Evolutionary conservation across 1,140 invertebrate genomes (phyloP).

Genomic region (Drosophila orena): DNA sequence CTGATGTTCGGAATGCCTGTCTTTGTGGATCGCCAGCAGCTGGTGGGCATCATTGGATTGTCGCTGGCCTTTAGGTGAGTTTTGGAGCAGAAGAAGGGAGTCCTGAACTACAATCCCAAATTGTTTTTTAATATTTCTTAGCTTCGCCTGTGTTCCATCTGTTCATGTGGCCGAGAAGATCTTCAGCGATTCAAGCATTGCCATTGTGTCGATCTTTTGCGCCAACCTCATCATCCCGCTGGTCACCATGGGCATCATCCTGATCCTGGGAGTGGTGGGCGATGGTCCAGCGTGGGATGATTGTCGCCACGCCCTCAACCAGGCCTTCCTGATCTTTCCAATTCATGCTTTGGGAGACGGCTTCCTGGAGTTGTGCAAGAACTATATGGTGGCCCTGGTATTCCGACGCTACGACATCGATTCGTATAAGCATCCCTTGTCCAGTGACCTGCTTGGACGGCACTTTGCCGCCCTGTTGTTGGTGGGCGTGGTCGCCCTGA

Average conservation of each 20-base stretch:
- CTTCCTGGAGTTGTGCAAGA: conserved; percentile 88
- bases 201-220: conserved; percentile 89
- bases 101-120: background rate
- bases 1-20: conserved; percentile 88
- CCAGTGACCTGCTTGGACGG: conserved; percentile 86
- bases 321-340: conserved; percentile 87
- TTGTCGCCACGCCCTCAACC: conserved; percentile 87
- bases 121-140: conserved; percentile 10
- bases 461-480: conserved; percentile 86
- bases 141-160: conserved; percentile 86
- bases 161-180: conserved; percentile 87
- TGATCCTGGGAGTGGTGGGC: conserved; percentile 88
- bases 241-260: conserved; percentile 86
- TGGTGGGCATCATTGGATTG: conserved; percentile 87
- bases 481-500: conserved; percentile 85
- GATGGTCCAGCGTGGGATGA: conserved; percentile 86
- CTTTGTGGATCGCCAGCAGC: conserved; percentile 88
- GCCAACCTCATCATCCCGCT: conserved; percentile 88
- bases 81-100: background rate
- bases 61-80: conserved; percentile 86
- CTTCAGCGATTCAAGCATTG: conserved; percentile 87
- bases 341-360: conserved; percentile 88
- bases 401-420: conserved; percentile 88
- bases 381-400: conserved; percentile 87
- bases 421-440: conserved; percentile 87